Percentiles rank a stretch among this genome's conserved stretches.
Evolutionary conservation across 2,113 vertebrate species (phyloP).

Genomic region (Equus przewalskii): DNA sequence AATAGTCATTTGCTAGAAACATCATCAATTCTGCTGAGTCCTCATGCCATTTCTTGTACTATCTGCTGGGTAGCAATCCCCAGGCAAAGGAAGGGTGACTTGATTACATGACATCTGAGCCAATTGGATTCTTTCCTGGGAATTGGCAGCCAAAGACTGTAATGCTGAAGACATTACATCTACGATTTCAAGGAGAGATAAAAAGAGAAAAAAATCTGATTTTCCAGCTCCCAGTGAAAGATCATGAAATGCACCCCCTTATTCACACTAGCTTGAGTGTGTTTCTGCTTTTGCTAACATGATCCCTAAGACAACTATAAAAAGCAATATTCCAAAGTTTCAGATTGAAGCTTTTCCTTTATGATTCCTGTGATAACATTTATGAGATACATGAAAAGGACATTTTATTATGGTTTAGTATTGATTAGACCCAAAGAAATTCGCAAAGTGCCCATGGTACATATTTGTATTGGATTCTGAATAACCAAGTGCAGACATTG

Average conservation of each 20-base stretch:
- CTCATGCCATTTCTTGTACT: neutral
- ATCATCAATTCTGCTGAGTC: neutral
- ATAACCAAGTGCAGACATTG: neutral
- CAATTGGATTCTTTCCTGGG: neutral
- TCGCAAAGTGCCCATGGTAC: neutral
- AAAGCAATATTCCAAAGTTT: conserved; percentile 1
- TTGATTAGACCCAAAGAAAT: neutral
- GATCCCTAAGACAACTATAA: neutral
- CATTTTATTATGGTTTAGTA: neutral
- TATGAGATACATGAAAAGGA: neutral
- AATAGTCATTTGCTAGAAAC: neutral
- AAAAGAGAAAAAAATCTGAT: neutral
- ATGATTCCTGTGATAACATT: neutral
- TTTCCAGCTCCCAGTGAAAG: neutral
- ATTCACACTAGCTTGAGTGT: neutral
- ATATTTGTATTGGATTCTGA: neutral
- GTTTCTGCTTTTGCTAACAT: neutral
- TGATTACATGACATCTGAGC: neutral
- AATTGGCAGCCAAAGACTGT: neutral
- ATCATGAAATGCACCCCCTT: neutral
- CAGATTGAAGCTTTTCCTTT: neutral
- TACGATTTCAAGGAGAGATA: neutral
- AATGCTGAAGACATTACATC: neutral
- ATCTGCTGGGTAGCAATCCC: neutral
- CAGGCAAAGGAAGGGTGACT: neutral